Conservation (phyloP, 2,888 invertebrate species). For the Cylindroiulus punctatus region DNA sequence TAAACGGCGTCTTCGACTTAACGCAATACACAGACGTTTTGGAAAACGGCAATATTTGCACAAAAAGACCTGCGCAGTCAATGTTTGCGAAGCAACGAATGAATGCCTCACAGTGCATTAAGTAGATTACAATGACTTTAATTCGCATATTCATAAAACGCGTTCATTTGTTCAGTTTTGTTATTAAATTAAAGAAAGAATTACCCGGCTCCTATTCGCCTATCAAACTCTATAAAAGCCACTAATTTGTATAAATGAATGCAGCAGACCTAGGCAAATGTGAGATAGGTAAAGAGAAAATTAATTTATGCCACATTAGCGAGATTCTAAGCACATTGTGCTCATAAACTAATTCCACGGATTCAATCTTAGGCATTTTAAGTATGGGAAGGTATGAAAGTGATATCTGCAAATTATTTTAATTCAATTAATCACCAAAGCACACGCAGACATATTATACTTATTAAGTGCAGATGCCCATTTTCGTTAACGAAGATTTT, state of each 20-base stretch:
- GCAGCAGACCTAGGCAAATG: background rate
- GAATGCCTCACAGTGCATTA: conserved; percentile 11
- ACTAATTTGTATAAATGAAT: conserved; percentile 30
- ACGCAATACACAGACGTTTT: background rate
- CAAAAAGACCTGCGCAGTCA: background rate
- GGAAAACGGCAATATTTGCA: background rate
- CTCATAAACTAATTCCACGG: background rate
- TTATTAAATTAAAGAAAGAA: conserved; percentile 29
- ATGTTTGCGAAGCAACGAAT: background rate
- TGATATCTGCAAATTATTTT: background rate
- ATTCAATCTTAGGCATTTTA: background rate
- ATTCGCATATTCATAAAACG: conserved; percentile 35
- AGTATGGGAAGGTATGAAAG: background rate
- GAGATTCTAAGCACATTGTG: background rate
- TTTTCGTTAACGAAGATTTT: too few relatives aligned
- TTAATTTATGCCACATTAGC: conserved; percentile 24
- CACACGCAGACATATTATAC: background rate
- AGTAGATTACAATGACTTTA: conserved; percentile 12
- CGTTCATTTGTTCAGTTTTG: conserved; percentile 30
- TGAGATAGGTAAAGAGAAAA: background rate
- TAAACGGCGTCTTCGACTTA: background rate
- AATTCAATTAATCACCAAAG: background rate
- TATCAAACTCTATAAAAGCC: conserved; percentile 28
- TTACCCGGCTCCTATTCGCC: background rate
- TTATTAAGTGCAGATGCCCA: too few relatives aligned